These are phyloP conservation scores for Suillia variegata DNA, from an alignment of 2,888 invertebrate genomes.

Conservation along the genomic window DNA sequence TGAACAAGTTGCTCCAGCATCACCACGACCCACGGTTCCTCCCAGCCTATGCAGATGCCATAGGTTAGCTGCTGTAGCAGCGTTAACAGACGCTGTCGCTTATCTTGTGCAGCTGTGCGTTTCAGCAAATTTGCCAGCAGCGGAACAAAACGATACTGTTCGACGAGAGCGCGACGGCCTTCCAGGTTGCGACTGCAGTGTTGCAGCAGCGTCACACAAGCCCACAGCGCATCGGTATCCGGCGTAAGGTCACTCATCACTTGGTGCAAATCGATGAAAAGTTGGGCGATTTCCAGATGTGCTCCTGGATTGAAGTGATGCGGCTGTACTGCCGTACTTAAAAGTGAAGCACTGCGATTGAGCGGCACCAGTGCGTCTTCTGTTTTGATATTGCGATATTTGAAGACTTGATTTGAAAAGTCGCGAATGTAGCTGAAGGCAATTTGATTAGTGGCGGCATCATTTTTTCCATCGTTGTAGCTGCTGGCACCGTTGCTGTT, in stretches of 20 bases:
- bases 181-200: constrained; percentile 53
- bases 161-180: constrained; percentile 47
- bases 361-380: constrained; percentile 50
- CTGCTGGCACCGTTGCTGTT: constrained; percentile 13
- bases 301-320: constrained; percentile 44
- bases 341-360: constrained; percentile 51
- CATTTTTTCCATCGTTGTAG: constrained; percentile 24
- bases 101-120: constrained; percentile 45
- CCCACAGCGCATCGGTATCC: constrained; percentile 52
- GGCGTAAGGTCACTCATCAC: constrained; percentile 42
- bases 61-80: constrained; percentile 73
- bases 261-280: constrained; percentile 55
- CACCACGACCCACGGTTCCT: constrained; percentile 74
- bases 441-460: constrained; percentile 16
- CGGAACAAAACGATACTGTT: constrained; percentile 56
- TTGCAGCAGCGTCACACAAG: constrained; percentile 50
- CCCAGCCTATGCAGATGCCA: constrained; percentile 80
- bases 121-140: constrained; percentile 47
- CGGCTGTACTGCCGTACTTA: constrained; percentile 45
- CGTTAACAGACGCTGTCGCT: constrained; percentile 43
- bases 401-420: constrained; percentile 45
- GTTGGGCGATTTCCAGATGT: constrained; percentile 50
- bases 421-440: constrained; percentile 51
- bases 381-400: constrained; percentile 44
- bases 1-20: constrained; percentile 72